A percentile compares a stretch with the other conserved stretches of the same genome.
These are phyloP conservation scores for Anaspis maculata DNA, from an alignment of 2,888 invertebrate species.

Conservation along the genomic window DNA sequence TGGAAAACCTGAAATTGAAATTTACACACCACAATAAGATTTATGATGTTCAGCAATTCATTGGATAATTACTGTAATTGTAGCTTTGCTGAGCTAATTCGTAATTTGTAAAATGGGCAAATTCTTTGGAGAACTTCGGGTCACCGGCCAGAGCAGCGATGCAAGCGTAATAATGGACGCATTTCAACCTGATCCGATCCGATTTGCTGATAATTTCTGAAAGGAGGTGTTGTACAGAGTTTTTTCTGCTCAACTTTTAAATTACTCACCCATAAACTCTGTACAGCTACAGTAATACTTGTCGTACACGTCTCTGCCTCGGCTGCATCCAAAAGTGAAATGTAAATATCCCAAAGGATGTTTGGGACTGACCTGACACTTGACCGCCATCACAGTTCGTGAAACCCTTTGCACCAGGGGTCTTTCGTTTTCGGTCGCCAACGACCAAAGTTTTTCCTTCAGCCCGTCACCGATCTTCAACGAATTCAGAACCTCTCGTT, in stretches of 20 bases:
- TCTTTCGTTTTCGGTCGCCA: slow-evolving; percentile 52
- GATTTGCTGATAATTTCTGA: slow-evolving; percentile 11
- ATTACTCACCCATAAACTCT: slow-evolving; percentile 22
- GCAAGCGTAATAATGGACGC: slow-evolving; percentile 65
- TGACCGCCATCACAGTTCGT: slow-evolving; percentile 62
- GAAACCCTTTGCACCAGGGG: slow-evolving; percentile 63
- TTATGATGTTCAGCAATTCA: no score
- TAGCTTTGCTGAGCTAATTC: no score
- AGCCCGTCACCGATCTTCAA: slow-evolving; percentile 52
- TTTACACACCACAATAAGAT: no score
- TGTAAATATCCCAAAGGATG: slow-evolving; percentile 65
- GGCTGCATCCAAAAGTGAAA: slow-evolving; percentile 52
- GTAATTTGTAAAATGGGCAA: slow-evolving; percentile 49
- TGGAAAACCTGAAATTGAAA: no score
- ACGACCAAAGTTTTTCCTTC: slow-evolving; percentile 51
- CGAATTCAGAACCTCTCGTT: slow-evolving; percentile 52
- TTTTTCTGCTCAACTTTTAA: slow-evolving; percentile 2
- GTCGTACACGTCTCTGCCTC: slow-evolving; percentile 43
- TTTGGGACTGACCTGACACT: slow-evolving; percentile 56
- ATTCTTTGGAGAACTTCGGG: slow-evolving; percentile 53
- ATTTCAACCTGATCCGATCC: slow-evolving; percentile 34
- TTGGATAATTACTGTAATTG: no score
- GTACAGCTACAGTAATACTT: slow-evolving; percentile 29
- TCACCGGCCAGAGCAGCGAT: slow-evolving; percentile 63
- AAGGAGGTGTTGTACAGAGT: no score